Evolutionary conservation across 2,888 invertebrate genomes (phyloP), one percentile per base, ranked within the genome.

Genomic region (Coenonympha arcania): DNA sequence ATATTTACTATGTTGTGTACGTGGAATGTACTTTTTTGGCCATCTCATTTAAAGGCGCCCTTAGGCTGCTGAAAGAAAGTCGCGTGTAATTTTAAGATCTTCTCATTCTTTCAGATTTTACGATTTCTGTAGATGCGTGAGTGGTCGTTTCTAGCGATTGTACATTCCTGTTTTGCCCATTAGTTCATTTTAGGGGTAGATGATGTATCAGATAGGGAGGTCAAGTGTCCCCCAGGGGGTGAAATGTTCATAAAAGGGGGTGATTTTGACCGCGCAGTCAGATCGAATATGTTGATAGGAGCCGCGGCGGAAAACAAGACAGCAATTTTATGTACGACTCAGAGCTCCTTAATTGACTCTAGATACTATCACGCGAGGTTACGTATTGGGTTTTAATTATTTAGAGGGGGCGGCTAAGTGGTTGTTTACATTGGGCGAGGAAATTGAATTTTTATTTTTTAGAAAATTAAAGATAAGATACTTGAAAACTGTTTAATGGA

Each of bases 181-280:
- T 84, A 83, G 79, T 73, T 74, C 71, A 73, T 71, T 79, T 76
- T 73, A 76, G 79, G 84, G 84, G 85, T 82, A 79, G 83, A 85
- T 85, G 85, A 84, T 84, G 84, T 81, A 68, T 82, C 73, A 83
- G 83, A 84, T 83, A 79, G 69, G 66, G 71, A 76, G 83, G 84
- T 86, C 84, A 84, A 85, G 83, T 84, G 83, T 84, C 81, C 81
- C 82, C 82, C 81, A 59, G 79, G 79, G 83, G 84, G 83, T 68
- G 71, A 74, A 83, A 83, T 82, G 79, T 82, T 75, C 83, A 84
- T 84, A 84, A 84, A 80, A 73, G 76, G 81, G 79, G 80, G 79
- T 75, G 76, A 80, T 79, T 78, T 73, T 82, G 77, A 76, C 83
- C 82, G 71, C 75, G 71, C 69, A 76, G 79, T 83, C 79, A 76